Percentiles rank a stretch among this genome's conserved stretches.
phyloP scores from a whole-genome alignment of 2,113 vertebrate genomes.

The Etia nguti region DNA sequence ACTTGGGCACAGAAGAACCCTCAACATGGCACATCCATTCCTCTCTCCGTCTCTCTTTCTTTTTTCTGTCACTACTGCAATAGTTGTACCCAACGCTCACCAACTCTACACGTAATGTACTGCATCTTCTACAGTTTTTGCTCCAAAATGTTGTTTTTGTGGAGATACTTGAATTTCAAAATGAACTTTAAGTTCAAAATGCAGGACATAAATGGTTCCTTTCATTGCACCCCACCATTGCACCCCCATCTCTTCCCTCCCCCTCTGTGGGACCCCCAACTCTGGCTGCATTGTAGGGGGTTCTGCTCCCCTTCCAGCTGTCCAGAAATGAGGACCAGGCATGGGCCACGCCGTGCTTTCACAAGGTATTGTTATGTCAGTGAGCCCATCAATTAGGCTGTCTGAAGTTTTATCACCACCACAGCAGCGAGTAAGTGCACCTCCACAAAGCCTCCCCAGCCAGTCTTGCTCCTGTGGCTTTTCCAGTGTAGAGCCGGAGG shows the following conservation, averaged over 20 bases:
- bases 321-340: constrained; percentile 98
- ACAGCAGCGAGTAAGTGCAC: constrained; percentile 89
- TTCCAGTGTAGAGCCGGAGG: constrained; percentile 82
- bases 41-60: background rate
- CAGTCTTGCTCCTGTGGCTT: constrained; percentile 83
- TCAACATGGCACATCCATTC: constrained; percentile 46
- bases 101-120: background rate
- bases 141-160: constrained; percentile 44
- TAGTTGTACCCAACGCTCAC: background rate
- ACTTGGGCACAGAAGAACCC: constrained; percentile 54
- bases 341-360: constrained; percentile 84
- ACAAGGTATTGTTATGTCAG: constrained; percentile 99
- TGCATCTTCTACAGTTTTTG: background rate
- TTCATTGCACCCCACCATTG: constrained; percentile 52
- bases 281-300: constrained; percentile 72
- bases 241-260: constrained; percentile 32
- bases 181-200: constrained; percentile 74
- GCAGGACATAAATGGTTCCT: constrained; percentile 67
- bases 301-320: constrained; percentile 87
- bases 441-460: constrained; percentile 86
- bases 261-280: constrained; percentile 55
- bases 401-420: constrained; percentile 99
- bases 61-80: background rate
- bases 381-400: constrained; percentile 99
- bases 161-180: constrained; percentile 49